Evolutionary conservation across 2,113 vertebrate genomes (phyloP).

Genomic region (Seriola aureovittata): DNA sequence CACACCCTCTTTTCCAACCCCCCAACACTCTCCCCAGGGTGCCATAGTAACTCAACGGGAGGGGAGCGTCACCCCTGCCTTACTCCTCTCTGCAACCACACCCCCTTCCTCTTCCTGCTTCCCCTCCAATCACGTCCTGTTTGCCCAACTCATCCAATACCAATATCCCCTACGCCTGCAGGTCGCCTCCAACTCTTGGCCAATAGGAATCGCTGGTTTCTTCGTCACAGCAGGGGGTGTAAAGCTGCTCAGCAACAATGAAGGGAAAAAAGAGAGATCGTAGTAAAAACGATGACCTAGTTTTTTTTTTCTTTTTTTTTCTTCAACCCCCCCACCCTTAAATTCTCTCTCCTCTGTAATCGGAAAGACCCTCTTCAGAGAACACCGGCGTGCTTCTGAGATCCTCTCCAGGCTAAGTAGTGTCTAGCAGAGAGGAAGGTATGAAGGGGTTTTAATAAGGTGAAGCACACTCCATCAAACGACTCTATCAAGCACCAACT

Average conservation of each 20-base stretch:
- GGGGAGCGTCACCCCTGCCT: slow-evolving; percentile 69
- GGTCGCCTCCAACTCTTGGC: slow-evolving; percentile 39
- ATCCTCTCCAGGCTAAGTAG: slow-evolving; percentile 38
- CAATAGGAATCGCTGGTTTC: slow-evolving; percentile 64
- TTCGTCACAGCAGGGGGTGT: slow-evolving; percentile 67
- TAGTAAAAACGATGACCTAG: slow-evolving; percentile 82
- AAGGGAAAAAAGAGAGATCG: slow-evolving; percentile 55
- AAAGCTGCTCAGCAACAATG: slow-evolving; percentile 82
- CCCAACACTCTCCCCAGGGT: slow-evolving; percentile 62
- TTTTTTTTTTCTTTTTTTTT: slow-evolving; percentile 54
- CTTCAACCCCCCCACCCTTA: slow-evolving; percentile 43
- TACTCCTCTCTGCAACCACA: slow-evolving; percentile 43
- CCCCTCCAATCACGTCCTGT: slow-evolving; percentile 60
- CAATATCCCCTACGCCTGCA: slow-evolving; percentile 52
- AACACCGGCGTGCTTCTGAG: slow-evolving; percentile 32
- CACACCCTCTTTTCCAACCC: slow-evolving; percentile 21
- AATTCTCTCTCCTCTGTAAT: slow-evolving; percentile 48
- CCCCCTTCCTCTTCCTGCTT: slow-evolving; percentile 62
- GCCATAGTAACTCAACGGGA: slow-evolving; percentile 72
- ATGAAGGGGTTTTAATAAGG: slow-evolving; percentile 42
- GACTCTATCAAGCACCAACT: slow-evolving; percentile 26
- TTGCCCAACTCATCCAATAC: slow-evolving; percentile 58
- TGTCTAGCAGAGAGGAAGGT: slow-evolving; percentile 36
- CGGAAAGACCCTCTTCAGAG: slow-evolving; percentile 57
- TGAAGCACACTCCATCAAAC: slow-evolving; percentile 40